Conservation (phyloP, 92 coral and sea anemone species). For the Plumapathes pennacea region DNA sequence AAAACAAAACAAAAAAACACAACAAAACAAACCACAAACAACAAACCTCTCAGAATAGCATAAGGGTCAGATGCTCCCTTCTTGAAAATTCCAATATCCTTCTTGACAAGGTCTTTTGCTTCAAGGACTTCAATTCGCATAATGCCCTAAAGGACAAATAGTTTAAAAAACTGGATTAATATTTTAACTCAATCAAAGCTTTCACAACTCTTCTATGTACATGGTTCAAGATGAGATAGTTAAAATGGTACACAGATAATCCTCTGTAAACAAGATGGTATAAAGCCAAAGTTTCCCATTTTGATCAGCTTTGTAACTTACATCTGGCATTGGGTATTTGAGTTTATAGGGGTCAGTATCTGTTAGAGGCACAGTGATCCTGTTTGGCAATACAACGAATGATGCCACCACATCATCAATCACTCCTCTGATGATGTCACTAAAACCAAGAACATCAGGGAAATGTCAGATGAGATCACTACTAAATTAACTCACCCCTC, state of each 20-base stretch:
- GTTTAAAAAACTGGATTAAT: neutral
- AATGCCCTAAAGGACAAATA: slow-evolving; percentile 64
- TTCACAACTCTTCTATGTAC: too few relatives aligned
- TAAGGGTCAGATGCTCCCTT: slow-evolving; percentile 98
- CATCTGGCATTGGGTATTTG: slow-evolving; percentile 97
- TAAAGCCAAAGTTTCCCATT: too few relatives aligned
- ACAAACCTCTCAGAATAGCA: slow-evolving; percentile 73
- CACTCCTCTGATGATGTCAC: slow-evolving; percentile 91
- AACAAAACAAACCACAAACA: neutral
- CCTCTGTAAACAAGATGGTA: too few relatives aligned
- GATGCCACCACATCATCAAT: slow-evolving; percentile 93
- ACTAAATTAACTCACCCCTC: too few relatives aligned
- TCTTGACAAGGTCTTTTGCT: slow-evolving; percentile 85
- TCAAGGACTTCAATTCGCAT: slow-evolving; percentile 88
- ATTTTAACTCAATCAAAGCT: too few relatives aligned
- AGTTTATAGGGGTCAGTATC: slow-evolving; percentile 84
- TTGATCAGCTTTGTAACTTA: slow-evolving; percentile 51
- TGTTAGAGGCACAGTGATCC: slow-evolving; percentile 91
- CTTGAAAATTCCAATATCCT: slow-evolving; percentile 88
- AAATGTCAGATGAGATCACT: too few relatives aligned
- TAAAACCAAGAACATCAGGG: slow-evolving; percentile 24
- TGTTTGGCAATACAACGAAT: slow-evolving; percentile 94
- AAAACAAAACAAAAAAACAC: neutral
- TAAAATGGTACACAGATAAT: too few relatives aligned
- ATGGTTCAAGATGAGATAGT: too few relatives aligned